Evolutionary conservation across 30 jellyfish, hydroid and myxozoan species (phyloP).

Genomic region (Calvadosia cruxmelitensis): DNA sequence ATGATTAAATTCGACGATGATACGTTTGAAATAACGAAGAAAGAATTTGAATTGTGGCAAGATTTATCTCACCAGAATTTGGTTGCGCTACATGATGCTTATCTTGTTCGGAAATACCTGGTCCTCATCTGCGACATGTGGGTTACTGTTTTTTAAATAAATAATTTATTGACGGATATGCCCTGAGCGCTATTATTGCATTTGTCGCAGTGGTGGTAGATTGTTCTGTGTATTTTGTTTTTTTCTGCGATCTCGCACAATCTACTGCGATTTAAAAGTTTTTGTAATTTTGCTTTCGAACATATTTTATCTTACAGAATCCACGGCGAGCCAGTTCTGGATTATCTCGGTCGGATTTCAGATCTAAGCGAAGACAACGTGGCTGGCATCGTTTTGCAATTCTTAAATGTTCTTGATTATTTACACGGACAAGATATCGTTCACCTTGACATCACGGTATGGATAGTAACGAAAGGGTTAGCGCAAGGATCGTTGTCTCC

Average conservation of each 20-base stretch:
- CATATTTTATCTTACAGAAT: slow-evolving; percentile 14
- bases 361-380: slow-evolving; percentile 62
- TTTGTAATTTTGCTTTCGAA: background rate
- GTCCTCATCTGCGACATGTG: slow-evolving; percentile 66
- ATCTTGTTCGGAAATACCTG: slow-evolving; percentile 79
- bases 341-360: slow-evolving; percentile 36
- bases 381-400: slow-evolving; percentile 42
- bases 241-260: too few species aligned
- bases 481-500: background rate
- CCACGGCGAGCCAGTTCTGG: slow-evolving; percentile 66
- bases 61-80: slow-evolving; percentile 68
- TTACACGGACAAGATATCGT: slow-evolving; percentile 46
- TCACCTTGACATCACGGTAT: slow-evolving; percentile 76
- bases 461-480: background rate
- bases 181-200: too few species aligned
- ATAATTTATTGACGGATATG: background rate
- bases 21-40: slow-evolving; percentile 72
- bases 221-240: too few species aligned
- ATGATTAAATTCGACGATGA: slow-evolving; percentile 89
- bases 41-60: slow-evolving; percentile 78
- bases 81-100: slow-evolving; percentile 75
- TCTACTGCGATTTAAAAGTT: too few species aligned
- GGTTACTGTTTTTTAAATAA: background rate
- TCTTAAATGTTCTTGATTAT: slow-evolving; percentile 63
- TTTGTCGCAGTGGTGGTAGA: too few species aligned